A percentile compares a stretch with the other conserved stretches of the same genome.
Evolutionary conservation across 2,113 vertebrate genomes (phyloP).

Genomic region (Phodopus roborovskii): DNA sequence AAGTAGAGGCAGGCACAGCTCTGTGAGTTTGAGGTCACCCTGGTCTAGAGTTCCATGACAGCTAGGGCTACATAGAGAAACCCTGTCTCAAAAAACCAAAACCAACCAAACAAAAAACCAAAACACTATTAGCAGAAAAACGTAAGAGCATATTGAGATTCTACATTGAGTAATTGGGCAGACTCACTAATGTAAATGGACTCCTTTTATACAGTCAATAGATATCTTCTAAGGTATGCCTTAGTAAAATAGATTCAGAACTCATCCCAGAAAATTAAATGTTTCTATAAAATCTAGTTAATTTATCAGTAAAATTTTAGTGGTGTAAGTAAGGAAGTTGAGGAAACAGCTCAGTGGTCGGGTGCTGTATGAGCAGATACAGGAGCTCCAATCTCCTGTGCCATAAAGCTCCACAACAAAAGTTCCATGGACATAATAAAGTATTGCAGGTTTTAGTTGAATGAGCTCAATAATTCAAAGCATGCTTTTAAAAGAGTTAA

Average conservation of each 20-base stretch:
- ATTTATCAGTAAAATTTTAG: not conserved
- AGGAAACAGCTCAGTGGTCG: not conserved
- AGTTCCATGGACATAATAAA: not conserved
- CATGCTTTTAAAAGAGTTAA: not conserved
- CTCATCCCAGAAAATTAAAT: not conserved
- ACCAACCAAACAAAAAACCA: too few relatives aligned
- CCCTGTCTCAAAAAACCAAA: too few relatives aligned
- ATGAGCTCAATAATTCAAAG: conserved; percentile 39
- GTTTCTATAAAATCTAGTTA: not conserved
- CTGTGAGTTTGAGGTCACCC: too few relatives aligned
- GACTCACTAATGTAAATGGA: not conserved
- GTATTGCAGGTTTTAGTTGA: conserved; percentile 8
- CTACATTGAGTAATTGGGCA: not conserved
- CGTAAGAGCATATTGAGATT: not conserved
- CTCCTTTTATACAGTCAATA: not conserved
- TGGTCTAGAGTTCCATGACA: too few relatives aligned
- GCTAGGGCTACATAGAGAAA: too few relatives aligned
- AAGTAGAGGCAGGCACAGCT: too few relatives aligned
- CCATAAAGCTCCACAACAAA: not conserved
- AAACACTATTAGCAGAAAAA: conserved; percentile 13
- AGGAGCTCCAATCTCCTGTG: not conserved
- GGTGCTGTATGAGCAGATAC: not conserved
- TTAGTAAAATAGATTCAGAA: conserved; percentile 21
- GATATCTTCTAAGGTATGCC: not conserved
- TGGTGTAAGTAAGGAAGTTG: not conserved